Evolutionary conservation across 2,797 vertebrate genomes (phyloP), one percentile per base, ranked within the genome.

Genomic region (Moxostoma hubbsi): DNA sequence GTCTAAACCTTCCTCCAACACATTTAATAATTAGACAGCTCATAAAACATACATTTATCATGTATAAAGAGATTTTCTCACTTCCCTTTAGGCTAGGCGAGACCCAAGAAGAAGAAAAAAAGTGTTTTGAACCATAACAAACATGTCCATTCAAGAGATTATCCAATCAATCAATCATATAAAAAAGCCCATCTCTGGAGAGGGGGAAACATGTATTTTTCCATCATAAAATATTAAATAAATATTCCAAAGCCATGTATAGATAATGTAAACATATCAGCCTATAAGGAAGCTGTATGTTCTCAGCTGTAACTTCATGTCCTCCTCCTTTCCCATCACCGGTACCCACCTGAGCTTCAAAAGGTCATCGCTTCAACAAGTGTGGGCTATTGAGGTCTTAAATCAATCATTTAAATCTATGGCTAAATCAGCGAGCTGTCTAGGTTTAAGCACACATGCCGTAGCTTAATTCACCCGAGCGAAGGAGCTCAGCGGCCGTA

Each of bases 321-420:
- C 61, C 82, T 83, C 83, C 80, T 80, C 81, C 81, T 83, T 85
- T 87, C 71, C 88, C 88, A 86, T 88, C 87, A 83, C 84, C 9
- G 24, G 65, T 77, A 79, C 79, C 82, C 64, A 58, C 61, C 76
- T 72, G 18, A 71, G 65, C 80, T 46, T 16, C 80, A 81, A 67
- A 79, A 64, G 75, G 16, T 80, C 80, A 54, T 86, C 50, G 66
- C 86, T 86, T 89, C 84, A 81, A 86, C 88, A 90, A 92, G 91
- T 88, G 89, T 83, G 91, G 73, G 89, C 90, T 73, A 82, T 80
- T 58, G n/a, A 66, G 83, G 88, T 92, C 89, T 87, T 91, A 92
- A 93, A 93, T 94, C 92, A 93, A 91, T 94, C 93, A 92, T 92
- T 91, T 86, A 89, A 91, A 91, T 92, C 88, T 89, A 90, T 90